Conservation (phyloP, 2,888 invertebrate species). For the Phengaris arion region DNA sequence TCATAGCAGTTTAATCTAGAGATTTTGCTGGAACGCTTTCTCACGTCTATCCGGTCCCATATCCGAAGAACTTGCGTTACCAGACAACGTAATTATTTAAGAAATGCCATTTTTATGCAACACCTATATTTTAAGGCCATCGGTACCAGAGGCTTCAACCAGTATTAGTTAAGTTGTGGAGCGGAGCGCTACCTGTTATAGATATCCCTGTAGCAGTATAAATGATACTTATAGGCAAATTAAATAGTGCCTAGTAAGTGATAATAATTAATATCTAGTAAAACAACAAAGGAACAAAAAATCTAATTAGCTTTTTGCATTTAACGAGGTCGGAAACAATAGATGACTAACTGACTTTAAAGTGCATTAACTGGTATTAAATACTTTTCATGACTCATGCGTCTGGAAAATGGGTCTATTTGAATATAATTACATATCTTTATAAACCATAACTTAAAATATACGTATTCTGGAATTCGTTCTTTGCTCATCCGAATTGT, state of each 20-base stretch:
- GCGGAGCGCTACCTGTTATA: neutral
- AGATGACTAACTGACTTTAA: neutral
- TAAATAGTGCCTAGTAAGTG: too few species aligned
- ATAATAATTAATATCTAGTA: too few species aligned
- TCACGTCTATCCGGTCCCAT: neutral
- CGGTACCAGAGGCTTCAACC: neutral
- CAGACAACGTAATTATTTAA: neutral
- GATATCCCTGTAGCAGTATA: neutral
- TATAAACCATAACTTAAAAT: neutral
- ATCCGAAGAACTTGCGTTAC: neutral
- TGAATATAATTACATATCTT: slow-evolving; percentile 7
- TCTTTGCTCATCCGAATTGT: neutral
- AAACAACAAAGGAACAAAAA: neutral
- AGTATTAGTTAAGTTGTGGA: neutral
- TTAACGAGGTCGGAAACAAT: neutral
- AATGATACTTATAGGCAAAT: too few species aligned
- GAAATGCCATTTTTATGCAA: neutral
- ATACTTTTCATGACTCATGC: neutral
- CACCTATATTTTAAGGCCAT: neutral
- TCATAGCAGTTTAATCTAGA: neutral
- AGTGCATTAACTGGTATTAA: neutral
- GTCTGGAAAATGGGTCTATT: neutral
- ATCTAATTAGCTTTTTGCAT: neutral
- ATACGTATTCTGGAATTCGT: too few species aligned
- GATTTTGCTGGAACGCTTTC: neutral